Conservation (phyloP, 2,888 invertebrate genomes). For the Eucriotettix oculatus region DNA sequence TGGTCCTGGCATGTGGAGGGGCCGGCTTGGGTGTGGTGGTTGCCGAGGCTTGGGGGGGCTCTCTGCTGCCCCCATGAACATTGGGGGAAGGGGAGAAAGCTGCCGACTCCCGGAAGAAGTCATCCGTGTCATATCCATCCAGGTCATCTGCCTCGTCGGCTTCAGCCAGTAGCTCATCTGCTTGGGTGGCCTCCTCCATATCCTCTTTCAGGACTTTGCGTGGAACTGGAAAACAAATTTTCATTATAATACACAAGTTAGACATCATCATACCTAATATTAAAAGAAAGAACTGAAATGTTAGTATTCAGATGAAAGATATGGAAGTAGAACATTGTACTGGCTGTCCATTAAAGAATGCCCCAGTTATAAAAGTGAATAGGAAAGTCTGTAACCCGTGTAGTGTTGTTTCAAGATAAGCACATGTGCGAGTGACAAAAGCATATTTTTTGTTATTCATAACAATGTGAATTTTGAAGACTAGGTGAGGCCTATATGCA, state of each 20-base stretch:
- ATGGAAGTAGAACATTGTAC: no score
- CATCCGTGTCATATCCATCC: slow-evolving; percentile 26
- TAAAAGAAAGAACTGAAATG: no score
- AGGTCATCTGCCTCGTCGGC: slow-evolving; percentile 31
- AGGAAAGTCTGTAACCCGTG: no score
- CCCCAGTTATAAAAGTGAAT: no score
- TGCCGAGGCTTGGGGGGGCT: no score
- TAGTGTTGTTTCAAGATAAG: no score
- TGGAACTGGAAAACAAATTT: slow-evolving; percentile 42
- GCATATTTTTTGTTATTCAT: no score
- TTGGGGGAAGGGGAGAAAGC: slow-evolving; percentile 37
- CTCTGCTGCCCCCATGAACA: slow-evolving; percentile 13
- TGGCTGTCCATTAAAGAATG: no score
- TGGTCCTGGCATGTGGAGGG: slow-evolving; percentile 3
- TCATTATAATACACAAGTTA: neutral
- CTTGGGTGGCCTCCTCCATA: slow-evolving; percentile 60
- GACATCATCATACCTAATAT: neutral
- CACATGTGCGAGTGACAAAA: no score
- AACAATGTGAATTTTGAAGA: no score
- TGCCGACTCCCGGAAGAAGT: slow-evolving; percentile 27
- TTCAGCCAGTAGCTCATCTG: slow-evolving; percentile 47
- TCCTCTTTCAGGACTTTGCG: slow-evolving; percentile 67
- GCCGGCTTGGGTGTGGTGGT: slow-evolving; percentile 4
- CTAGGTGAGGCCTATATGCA: no score
- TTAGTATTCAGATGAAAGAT: no score